phyloP scores from a whole-genome alignment of 2,888 invertebrate species.

The Nomada fucata region DNA sequence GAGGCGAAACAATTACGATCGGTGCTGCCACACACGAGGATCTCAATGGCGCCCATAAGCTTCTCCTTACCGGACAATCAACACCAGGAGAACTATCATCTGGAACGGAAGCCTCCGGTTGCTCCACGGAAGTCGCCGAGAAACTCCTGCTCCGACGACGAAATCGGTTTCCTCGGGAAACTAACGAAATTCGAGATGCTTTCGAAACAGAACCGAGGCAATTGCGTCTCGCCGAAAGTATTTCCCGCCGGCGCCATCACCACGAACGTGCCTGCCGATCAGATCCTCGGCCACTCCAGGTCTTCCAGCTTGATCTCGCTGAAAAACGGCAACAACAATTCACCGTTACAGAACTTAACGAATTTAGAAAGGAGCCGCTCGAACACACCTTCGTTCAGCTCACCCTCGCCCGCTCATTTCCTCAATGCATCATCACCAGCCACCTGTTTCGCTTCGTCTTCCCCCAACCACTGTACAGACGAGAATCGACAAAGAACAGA shows the following conservation, averaged over 20 bases:
- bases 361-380: slow-evolving; percentile 69
- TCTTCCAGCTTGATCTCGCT: slow-evolving; percentile 80
- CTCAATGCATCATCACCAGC: slow-evolving; percentile 36
- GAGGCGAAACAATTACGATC: slow-evolving; percentile 95
- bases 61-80: slow-evolving; percentile 83
- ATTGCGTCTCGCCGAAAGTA: slow-evolving; percentile 89
- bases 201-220: slow-evolving; percentile 88
- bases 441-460: slow-evolving; percentile 41
- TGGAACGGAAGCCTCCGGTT: slow-evolving; percentile 88
- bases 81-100: slow-evolving; percentile 64
- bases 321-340: slow-evolving; percentile 79
- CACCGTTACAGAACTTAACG: slow-evolving; percentile 53
- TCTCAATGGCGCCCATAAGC: slow-evolving; percentile 92
- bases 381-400: slow-evolving; percentile 68
- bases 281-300: slow-evolving; percentile 88
- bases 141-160: slow-evolving; percentile 86
- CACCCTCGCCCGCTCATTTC: slow-evolving; percentile 37
- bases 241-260: slow-evolving; percentile 92
- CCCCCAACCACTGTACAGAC: slow-evolving; percentile 59
- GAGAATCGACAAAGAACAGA: slow-evolving; percentile 78
- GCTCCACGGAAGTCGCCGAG: slow-evolving; percentile 87
- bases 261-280: slow-evolving; percentile 92
- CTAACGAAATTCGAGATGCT: slow-evolving; percentile 92
- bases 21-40: slow-evolving; percentile 90
- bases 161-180: slow-evolving; percentile 89